Evolutionary conservation across 2,797 vertebrate species (phyloP), one percentile per base, ranked within the genome.

Genomic region (Typhlichthys eigenmanni): DNA sequence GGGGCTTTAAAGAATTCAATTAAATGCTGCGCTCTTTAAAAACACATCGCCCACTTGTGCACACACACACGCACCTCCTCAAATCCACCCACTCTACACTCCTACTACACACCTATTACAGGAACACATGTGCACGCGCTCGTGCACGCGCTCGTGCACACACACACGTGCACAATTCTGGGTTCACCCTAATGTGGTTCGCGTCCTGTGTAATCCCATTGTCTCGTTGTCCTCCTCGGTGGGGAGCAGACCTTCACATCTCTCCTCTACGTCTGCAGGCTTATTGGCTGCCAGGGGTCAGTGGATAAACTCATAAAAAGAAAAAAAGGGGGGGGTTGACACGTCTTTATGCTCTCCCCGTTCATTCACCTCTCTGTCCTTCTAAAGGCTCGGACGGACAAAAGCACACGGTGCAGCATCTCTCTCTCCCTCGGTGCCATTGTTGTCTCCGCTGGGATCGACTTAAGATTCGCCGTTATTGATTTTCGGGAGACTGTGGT

Each of bases 1-100:
- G 79, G 78, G 81, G 71, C 78, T 76, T 77, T 66, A 74, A 74
- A 79, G 63, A 85, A 85, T 89, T 89, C 84, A 89, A 87, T 89
- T 89, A 89, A 87, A 86, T 68, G 77, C 72, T 77, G 78, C 75
- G 72, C 82, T 87, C 81, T 84, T 87, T 87, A 78, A 83, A 84
- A 85, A 79, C 60, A 78, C 84, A 71, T 83, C 77, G 72, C 84
- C 86, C 84, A 80, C 79, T 74, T 80, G 66, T 83, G 58, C 50
- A 54, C 16, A 19, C 38, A 48, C 65, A 64, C 60, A 47, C 57
- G 75, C 71, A 72, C 68, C 76, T 78, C 65, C 64, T 62, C 70
- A 69, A 62, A 66, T 57, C 75, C 58, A 68, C 77, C 71, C 66
- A 80, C 79, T 76, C 70, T 54, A 64, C 80, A 75, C 73, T 86